phyloP scores from a whole-genome alignment of 2,888 invertebrate species.

The Synergus japonicus region DNA sequence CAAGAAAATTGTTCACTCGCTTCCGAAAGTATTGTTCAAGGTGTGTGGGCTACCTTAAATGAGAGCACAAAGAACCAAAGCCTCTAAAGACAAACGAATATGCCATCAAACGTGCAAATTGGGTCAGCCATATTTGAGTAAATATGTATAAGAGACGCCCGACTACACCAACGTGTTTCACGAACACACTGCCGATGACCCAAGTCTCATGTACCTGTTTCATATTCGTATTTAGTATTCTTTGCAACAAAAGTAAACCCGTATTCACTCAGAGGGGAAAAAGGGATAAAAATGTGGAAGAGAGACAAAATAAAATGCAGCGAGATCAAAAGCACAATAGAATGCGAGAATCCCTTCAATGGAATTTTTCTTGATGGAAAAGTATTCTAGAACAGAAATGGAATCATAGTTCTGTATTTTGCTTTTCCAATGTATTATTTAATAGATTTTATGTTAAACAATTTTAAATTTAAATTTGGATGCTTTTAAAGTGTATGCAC shows the following conservation, averaged over 20 bases:
- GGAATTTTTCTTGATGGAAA: background rate
- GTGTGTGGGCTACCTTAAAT: background rate
- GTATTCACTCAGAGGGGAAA: background rate
- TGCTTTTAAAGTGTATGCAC: background rate
- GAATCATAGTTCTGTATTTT: background rate
- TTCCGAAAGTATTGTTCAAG: background rate
- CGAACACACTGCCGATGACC: conserved; percentile 7
- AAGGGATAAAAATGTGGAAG: background rate
- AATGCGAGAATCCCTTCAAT: background rate
- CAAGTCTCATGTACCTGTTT: conserved; percentile 10
- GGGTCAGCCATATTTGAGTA: conserved; percentile 20
- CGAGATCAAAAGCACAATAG: background rate
- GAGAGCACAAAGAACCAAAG: conserved; percentile 1
- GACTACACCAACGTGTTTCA: conserved; percentile 17
- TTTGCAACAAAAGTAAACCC: conserved; percentile 3
- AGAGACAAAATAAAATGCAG: background rate
- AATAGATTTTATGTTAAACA: background rate
- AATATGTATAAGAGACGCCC: conserved; percentile 11
- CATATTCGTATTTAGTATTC: conserved; percentile 11
- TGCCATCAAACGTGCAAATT: conserved; percentile 9
- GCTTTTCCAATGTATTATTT: background rate
- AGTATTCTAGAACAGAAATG: background rate
- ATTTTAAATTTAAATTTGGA: background rate
- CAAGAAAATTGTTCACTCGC: conserved; percentile 17
- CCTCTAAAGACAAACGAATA: conserved; percentile 1